Conservation (phyloP, 1,140 invertebrate genomes). For the Batillaria attramentaria region DNA sequence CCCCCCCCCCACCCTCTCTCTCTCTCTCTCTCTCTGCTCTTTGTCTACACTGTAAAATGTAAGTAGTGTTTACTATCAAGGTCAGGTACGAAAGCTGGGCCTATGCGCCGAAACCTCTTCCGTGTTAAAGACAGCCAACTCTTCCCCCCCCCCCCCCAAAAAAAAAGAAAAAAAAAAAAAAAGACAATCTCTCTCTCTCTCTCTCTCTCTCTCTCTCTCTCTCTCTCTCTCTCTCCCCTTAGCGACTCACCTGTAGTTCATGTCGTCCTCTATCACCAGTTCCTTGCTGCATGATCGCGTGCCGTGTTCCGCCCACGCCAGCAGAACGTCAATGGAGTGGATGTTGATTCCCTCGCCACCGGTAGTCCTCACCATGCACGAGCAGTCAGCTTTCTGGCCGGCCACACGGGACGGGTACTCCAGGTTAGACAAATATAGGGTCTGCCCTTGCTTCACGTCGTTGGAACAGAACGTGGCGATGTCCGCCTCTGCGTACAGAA, state of each 20-base stretch:
- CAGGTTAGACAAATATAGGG: conserved; percentile 51
- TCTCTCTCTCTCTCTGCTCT: no score
- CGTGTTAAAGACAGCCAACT: no score
- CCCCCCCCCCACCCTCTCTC: no score
- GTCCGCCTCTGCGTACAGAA: conserved; percentile 49
- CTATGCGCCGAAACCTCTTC: no score
- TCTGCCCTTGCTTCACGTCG: conserved; percentile 47
- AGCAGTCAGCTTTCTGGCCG: conserved; percentile 35
- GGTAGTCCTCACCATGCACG: conserved; percentile 47
- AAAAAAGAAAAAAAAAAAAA: no score
- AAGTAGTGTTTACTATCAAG: no score
- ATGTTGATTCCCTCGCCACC: conserved; percentile 46
- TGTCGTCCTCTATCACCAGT: conserved; percentile 44
- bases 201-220: no score
- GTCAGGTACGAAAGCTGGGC: no score
- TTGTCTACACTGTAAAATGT: no score
- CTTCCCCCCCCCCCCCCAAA: no score
- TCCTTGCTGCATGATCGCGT: conserved; percentile 28
- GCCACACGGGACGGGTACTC: conserved; percentile 52
- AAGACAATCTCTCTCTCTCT: no score
- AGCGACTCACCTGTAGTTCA: conserved; percentile 30
- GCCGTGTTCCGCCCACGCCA: conserved; percentile 40
- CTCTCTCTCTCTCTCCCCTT: no score
- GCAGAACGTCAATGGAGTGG: conserved; percentile 55
- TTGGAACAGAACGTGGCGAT: conserved; percentile 51